Evolutionary conservation across 2,113 vertebrate genomes (phyloP), one percentile per base, ranked within the genome.

Genomic region (Rynchops niger): DNA sequence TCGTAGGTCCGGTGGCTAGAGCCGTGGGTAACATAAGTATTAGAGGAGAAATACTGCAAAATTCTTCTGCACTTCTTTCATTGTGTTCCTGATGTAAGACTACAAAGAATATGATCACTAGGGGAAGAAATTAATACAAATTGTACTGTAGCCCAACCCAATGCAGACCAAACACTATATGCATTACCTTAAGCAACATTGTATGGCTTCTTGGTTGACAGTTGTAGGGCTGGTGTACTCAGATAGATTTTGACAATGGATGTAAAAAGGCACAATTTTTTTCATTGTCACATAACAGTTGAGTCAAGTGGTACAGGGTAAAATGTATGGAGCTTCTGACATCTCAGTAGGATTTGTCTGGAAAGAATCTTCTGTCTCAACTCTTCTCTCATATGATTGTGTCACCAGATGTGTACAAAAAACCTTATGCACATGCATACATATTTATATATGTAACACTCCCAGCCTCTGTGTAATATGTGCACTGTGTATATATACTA

Each of bases 21-120:
- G 6, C n/a, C 70, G 3, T 23, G 14, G 27, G 16, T 70, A 67
- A 71, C 9, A 5, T 4, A 78, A 66, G 3, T 14, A 22, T 86
- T 81, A 15, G 26, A 86, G 47, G 72, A 9, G 23, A 77, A 81
- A 88, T 47, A 17, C 9, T 29, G 11, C 36, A 86, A 65, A 86
- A 34, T 21, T 83, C 2, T 12, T 59, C 53, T 11, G 56, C 5
- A 47, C 6, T 56, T 86, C 40, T 70, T 14, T 92, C 15, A 25
- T 7, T 32, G 4, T 53, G 19, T 8, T 73, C 56, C 55, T 66
- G 34, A 19, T 53, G 14, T 34, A 66, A 73, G 30, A 52, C 13
- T 22, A 17, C 6, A 12, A 0, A 1, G 3, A 6, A 3, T 32
- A 58, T 45, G 32, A 53, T 43, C 8, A 17, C 32, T 20, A 56